Evolutionary conservation across 2,888 invertebrate genomes (phyloP), one percentile per base, ranked within the genome.

Genomic region (Taphrorychus bicolor): DNA sequence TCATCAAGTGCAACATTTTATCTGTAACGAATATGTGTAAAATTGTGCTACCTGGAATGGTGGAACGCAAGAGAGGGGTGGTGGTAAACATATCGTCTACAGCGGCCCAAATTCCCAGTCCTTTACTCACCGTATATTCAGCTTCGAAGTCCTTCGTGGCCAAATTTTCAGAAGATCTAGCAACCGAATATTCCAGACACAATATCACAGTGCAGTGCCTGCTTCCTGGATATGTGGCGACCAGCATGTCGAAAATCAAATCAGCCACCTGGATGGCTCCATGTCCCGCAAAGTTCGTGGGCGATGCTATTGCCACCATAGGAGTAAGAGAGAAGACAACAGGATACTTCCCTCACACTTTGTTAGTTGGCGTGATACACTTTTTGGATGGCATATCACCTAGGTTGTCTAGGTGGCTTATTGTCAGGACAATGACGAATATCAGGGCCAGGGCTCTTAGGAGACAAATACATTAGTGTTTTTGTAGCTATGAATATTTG

Each of bases 21-120:
- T 91, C 94, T 0, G 88, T 91, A 24, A 91, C 92, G 0, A 88
- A 91, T 61, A 94, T 98, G 92, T 93, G 94, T 16, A 89, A 89
- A 42, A 83, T 97, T 9, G 87, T 96, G 0, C 82, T 98, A 79
- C 95, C 97, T 0, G 88, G 86, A 11, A 95, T 97, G 95, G 89
- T 91, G 57, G 87, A 89, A 72, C 85, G 93, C 49, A 87, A 86
- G 51, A 89, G 88, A 72, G 98, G 98, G 0, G 90, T 95, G 0
- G 86, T 98, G 59, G 89, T 98, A 72, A 98, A 98, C 82, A 83
- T 98, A 16, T 91, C 96, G 0, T 98, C 98, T 0, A 88, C 89
- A 0, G 88, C 95, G 0, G 93, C 91, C 0, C 84, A 88, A 5
- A 88, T 92, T 69, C 94, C 96, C 0, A 89, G 91, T 73, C 95